phyloP scores from a whole-genome alignment of 2,113 vertebrate species.

The Ictidomys tridecemlineatus region DNA sequence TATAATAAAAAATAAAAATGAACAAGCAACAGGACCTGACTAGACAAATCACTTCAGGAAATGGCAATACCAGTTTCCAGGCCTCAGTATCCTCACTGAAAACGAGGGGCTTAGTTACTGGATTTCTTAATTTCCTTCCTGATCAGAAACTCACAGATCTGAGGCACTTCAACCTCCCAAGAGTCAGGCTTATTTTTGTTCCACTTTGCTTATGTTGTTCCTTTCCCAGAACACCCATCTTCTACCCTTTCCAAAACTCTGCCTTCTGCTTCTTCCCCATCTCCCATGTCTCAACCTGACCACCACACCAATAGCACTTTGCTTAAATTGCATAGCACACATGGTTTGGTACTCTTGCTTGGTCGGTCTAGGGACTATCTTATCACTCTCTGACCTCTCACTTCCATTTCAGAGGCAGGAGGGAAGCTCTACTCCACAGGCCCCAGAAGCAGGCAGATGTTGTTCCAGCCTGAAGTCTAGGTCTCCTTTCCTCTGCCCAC shows the following conservation, averaged over 20 bases:
- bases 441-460: neutral
- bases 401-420: slow-evolving; percentile 21
- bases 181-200: slow-evolving; percentile 38
- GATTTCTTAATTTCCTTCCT: slow-evolving; percentile 1
- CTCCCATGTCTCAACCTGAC: neutral
- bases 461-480: slow-evolving; percentile 49
- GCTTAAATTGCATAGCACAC: neutral
- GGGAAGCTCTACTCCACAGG: slow-evolving; percentile 11
- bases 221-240: neutral
- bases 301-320: neutral
- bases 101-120: neutral
- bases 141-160: slow-evolving; percentile 49
- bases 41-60: slow-evolving; percentile 34
- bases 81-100: slow-evolving; percentile 11
- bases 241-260: neutral
- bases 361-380: slow-evolving; percentile 6
- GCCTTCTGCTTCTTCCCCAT: neutral
- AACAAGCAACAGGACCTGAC: neutral
- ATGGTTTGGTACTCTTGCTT: neutral
- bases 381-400: slow-evolving; percentile 11
- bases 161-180: neutral
- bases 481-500: slow-evolving; percentile 66
- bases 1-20: neutral
- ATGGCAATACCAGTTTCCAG: neutral
- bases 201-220: slow-evolving; percentile 42